These are phyloP conservation scores for Globodera rostochiensis DNA, from an alignment of 1,140 invertebrate genomes.

Conservation along the genomic window DNA sequence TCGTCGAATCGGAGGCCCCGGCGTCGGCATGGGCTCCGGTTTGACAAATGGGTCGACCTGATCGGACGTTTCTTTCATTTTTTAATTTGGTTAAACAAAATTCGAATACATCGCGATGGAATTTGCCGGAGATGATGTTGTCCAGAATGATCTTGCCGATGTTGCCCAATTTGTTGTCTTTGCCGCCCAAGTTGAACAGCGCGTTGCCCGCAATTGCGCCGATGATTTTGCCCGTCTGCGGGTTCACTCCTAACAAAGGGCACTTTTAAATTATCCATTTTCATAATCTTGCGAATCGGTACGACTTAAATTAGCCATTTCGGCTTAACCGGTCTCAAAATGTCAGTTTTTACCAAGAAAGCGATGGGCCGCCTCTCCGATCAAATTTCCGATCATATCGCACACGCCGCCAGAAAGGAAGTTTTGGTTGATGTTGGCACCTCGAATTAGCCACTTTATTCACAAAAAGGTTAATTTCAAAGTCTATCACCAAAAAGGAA, in stretches of 20 bases:
- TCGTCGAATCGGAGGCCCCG: slow-evolving; percentile 50
- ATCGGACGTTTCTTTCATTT: neutral
- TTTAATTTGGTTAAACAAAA: slow-evolving; percentile 11
- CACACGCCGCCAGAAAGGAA: slow-evolving; percentile 58
- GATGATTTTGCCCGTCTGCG: slow-evolving; percentile 62
- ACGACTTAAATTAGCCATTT: too few relatives aligned
- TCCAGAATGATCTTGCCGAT: slow-evolving; percentile 65
- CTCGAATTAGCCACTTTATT: slow-evolving; percentile 32
- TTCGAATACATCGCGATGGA: slow-evolving; percentile 54
- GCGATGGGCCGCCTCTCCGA: slow-evolving; percentile 63
- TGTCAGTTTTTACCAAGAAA: slow-evolving; percentile 43
- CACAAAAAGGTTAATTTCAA: neutral
- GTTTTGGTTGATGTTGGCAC: slow-evolving; percentile 55
- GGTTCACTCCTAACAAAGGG: slow-evolving; percentile 53
- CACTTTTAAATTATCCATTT: too few relatives aligned
- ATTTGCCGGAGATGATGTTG: slow-evolving; percentile 64
- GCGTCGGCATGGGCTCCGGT: slow-evolving; percentile 51
- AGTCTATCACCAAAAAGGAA: slow-evolving; percentile 15
- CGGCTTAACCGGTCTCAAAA: too few relatives aligned
- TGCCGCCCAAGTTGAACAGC: slow-evolving; percentile 53
- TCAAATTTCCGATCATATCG: slow-evolving; percentile 63
- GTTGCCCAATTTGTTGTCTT: slow-evolving; percentile 61
- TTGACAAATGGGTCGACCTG: slow-evolving; percentile 63
- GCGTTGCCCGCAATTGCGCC: slow-evolving; percentile 57
- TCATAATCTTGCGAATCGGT: too few relatives aligned